Base-by-base conservation (phyloP, 2,113 vertebrate genomes). In the Strigops habroptila region DNA sequence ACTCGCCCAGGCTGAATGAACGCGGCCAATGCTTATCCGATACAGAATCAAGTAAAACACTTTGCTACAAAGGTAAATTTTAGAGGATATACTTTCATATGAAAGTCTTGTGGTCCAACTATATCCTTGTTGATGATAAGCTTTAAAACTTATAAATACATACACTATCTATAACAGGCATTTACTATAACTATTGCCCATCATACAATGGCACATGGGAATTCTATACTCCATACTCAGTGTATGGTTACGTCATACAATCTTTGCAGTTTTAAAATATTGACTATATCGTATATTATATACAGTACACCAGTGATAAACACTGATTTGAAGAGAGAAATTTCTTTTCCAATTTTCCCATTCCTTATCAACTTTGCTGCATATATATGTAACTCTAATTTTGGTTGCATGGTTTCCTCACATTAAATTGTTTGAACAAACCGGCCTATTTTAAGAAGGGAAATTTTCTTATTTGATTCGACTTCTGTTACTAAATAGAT, bases 41-140 rank as follows among this genome's bases (percentile, higher is more conserved):
- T 97, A 97, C 95, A 97, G 97, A 97, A 97, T 97, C 94, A 97
- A 93, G 90, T 97, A 97, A 97, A 97, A 94, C 5, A 1, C 97
- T 97, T 97, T 97, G 97, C 96, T 97, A 97, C 97, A 97, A 97
- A 97, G 97, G 95, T 96, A 96, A 97, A 92, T 95, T 97, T 97
- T 93, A 96, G 92, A 95, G 93, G 94, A 96, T 97, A 97, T 97
- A 97, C 97, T 97, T 97, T 97, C 96, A 97, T 86, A 97, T 95
- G 96, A 97, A 97, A 97, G 96, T 96, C 88, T 95, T 82, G 86
- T 95, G 92, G 89, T 97, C 95, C 91, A 92, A 93, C 93, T 96
- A 12, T 96, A 96, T 97, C 91, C 97, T 95, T 93, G 92, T 96
- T 93, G 96, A 94, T 96, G 96, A 92, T 96, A 97, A 96, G 69